A percentile compares a stretch with the other conserved stretches of the same genome.
Evolutionary conservation across 2,888 invertebrate species (phyloP).

Genomic region (Nomada lathburiana): DNA sequence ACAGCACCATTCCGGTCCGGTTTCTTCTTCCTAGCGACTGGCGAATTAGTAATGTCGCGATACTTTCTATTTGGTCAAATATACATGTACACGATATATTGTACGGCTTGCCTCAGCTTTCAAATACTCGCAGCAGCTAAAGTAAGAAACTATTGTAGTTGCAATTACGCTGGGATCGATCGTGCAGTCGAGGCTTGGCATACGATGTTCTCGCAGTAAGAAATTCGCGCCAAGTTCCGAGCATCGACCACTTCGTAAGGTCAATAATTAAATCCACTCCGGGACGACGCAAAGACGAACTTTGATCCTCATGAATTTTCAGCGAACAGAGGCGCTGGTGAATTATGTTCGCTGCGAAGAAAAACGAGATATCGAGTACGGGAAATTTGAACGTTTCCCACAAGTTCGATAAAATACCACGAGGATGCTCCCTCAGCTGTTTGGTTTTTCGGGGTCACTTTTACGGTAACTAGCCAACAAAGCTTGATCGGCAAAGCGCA

Average conservation of each 20-base stretch:
- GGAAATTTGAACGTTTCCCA: background rate
- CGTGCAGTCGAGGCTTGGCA: too few relatives aligned
- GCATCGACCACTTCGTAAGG: constrained; percentile 15
- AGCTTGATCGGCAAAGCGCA: background rate
- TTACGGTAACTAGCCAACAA: constrained; percentile 3
- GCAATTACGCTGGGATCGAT: background rate
- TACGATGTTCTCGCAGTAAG: background rate
- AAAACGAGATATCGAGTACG: constrained; percentile 31
- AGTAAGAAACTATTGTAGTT: background rate
- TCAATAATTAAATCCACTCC: constrained; percentile 68
- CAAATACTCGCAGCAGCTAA: too few relatives aligned
- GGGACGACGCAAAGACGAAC: constrained; percentile 30
- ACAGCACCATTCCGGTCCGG: constrained; percentile 68
- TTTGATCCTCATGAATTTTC: constrained; percentile 67
- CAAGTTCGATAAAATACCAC: background rate
- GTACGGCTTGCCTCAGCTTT: too few relatives aligned
- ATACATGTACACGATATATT: too few relatives aligned
- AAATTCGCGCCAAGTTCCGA: constrained; percentile 24
- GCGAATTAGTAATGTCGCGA: constrained; percentile 39
- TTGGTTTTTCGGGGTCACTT: background rate
- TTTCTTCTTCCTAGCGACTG: constrained; percentile 45
- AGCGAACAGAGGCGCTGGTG: constrained; percentile 32
- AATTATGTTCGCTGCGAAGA: constrained; percentile 41
- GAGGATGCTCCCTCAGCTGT: background rate
- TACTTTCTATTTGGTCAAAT: background rate